These are phyloP conservation scores for Urosaurus nigricauda DNA, from an alignment of 2,797 vertebrate genomes.

Conservation along the genomic window DNA sequence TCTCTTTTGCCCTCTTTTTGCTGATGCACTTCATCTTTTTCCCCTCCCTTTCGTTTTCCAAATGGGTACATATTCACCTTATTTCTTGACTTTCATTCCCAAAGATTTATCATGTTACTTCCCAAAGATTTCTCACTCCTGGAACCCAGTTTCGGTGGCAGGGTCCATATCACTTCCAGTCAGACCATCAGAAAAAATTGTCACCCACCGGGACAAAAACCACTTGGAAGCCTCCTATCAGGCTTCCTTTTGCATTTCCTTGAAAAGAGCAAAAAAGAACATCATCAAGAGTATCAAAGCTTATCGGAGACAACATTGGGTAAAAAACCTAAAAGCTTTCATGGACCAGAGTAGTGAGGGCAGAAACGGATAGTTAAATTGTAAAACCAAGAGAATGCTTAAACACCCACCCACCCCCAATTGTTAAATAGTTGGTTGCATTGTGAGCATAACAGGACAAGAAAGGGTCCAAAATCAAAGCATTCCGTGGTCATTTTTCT, in stretches of 20 bases:
- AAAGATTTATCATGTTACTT: background rate
- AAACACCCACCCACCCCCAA: slow-evolving; percentile 33
- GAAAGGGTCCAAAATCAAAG: slow-evolving; percentile 91
- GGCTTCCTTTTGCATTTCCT: background rate
- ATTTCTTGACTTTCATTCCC: no score
- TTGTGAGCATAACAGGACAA: slow-evolving; percentile 81
- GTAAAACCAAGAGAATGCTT: background rate
- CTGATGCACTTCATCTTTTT: background rate
- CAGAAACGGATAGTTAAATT: slow-evolving; percentile 45
- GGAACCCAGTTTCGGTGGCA: background rate
- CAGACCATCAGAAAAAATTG: background rate
- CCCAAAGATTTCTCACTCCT: background rate
- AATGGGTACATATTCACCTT: no score
- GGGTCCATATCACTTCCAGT: background rate
- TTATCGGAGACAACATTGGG: background rate
- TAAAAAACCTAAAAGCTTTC: slow-evolving; percentile 73
- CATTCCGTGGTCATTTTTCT: slow-evolving; percentile 90
- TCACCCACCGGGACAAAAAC: background rate
- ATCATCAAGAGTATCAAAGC: background rate
- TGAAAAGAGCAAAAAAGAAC: background rate
- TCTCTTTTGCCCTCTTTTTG: background rate
- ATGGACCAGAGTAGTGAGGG: background rate
- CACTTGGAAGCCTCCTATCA: no score
- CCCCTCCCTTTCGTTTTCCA: no score
- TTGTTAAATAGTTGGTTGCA: slow-evolving; percentile 89